Conservation (phyloP, 1,140 invertebrate genomes). For the Drosophila nigrodunni region DNA sequence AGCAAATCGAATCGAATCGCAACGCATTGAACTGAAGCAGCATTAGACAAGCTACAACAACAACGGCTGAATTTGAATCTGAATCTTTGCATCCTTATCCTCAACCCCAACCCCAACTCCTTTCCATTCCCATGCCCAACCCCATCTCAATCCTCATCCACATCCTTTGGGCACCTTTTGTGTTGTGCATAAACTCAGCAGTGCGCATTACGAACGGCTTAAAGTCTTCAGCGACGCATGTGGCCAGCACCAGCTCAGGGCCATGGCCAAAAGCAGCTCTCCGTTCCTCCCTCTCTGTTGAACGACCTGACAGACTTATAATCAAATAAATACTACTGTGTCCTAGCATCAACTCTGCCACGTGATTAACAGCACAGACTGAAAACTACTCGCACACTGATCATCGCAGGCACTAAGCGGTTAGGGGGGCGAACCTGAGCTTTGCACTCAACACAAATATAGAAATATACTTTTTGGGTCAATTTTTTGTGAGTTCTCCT, state of each 20-base stretch:
- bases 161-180: slow-evolving; percentile 65
- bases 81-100: background rate
- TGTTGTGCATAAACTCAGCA: slow-evolving; percentile 66
- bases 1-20: slow-evolving; percentile 55
- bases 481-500: too few species aligned
- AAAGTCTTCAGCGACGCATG: slow-evolving; percentile 70
- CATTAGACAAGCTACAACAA: slow-evolving; percentile 8
- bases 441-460: too few species aligned
- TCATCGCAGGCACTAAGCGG: too few species aligned
- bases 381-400: background rate
- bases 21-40: slow-evolving; percentile 20
- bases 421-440: too few species aligned
- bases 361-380: slow-evolving; percentile 65
- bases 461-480: too few species aligned
- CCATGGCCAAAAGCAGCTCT: slow-evolving; percentile 8
- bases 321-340: slow-evolving; percentile 66
- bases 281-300: background rate
- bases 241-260: slow-evolving; percentile 29
- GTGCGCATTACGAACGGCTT: slow-evolving; percentile 78
- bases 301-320: slow-evolving; percentile 48
- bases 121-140: background rate
- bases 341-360: slow-evolving; percentile 27
- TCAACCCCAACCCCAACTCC: background rate
- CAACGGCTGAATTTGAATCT: background rate
- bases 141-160: slow-evolving; percentile 3